Base-by-base conservation (phyloP, 2,113 vertebrate genomes). In the Amazona guildingii region DNA sequence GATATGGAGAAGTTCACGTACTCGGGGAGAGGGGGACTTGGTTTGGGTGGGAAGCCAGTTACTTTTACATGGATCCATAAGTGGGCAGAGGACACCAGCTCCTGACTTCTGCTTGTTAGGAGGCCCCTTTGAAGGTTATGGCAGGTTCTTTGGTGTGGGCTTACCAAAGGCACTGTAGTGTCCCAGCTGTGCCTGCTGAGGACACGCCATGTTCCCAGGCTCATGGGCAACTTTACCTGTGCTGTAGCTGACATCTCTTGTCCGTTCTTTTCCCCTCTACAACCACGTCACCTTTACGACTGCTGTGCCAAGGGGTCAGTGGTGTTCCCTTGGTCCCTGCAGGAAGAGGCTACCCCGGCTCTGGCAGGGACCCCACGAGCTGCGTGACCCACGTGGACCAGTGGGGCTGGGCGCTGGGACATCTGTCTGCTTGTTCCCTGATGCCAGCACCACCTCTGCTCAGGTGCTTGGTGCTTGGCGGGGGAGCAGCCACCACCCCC, bases 51-150 rank as follows among this genome's bases (percentile, higher is more conserved):
- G 17, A 5, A n/a, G 57, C 33, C 25, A 4, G 44, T 28, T 9
- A 2, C 5, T 83, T 57, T n/a, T 31, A 15, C 3, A 0, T 4
- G 39, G 43, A 44, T 61, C 24, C 7, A 0, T 3, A 12, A 4
- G 63, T 11, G 17, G 44, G 41, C 49, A 57, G 69, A 82, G 74
- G 39, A n/a, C 48, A 18, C 11, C 74, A n/a, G 78, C 78, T 69
- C 49, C 57, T 51, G 57, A 10, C 29, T 41, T 13, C 52, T 77
- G n/a, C 78, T 48, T 33, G 52, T 31, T 3, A 27, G 2, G 3
- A 86, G 44, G 35, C 16, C 28, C 52, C 43, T 52, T 4, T n/a
- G 39, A 1, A 21, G n/a, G 59, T 59, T 7, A 9, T 11, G 17
- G 41, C 33, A 43, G 13, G 39, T 55, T 12, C 54, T 41, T 29